These are phyloP conservation scores for Pavo muticus DNA, from an alignment of 2,113 vertebrate genomes.

Conservation along the genomic window DNA sequence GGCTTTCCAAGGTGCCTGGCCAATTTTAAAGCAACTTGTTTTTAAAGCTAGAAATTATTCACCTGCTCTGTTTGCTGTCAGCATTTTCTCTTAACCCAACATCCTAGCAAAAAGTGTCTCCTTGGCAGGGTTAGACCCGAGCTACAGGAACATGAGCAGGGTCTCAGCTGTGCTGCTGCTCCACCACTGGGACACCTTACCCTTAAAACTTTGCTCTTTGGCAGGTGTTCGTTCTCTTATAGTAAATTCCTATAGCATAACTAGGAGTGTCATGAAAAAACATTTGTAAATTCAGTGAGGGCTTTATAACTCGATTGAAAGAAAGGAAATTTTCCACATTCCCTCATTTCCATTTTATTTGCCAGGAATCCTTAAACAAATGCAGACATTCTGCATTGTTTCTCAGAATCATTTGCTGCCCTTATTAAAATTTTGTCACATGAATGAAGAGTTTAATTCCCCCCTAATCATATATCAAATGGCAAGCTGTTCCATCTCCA, in stretches of 20 bases:
- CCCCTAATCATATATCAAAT: background rate
- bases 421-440: background rate
- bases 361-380: background rate
- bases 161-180: background rate
- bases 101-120: no score
- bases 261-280: background rate
- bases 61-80: background rate
- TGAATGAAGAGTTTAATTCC: background rate
- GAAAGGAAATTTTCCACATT: background rate
- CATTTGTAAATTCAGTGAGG: background rate
- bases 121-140: no score
- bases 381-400: background rate
- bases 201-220: background rate
- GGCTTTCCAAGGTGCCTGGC: background rate
- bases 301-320: background rate
- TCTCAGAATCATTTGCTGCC: background rate
- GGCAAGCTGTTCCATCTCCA: background rate
- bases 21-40: background rate
- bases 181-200: background rate
- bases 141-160: background rate
- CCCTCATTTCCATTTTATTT: background rate
- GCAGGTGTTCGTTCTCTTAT: background rate
- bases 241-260: background rate
- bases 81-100: background rate
- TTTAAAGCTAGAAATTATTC: background rate